A percentile compares a stretch with the other conserved stretches of the same genome.
phyloP scores from a whole-genome alignment of 2,888 invertebrate genomes.

The Drosophila falleni region DNA sequence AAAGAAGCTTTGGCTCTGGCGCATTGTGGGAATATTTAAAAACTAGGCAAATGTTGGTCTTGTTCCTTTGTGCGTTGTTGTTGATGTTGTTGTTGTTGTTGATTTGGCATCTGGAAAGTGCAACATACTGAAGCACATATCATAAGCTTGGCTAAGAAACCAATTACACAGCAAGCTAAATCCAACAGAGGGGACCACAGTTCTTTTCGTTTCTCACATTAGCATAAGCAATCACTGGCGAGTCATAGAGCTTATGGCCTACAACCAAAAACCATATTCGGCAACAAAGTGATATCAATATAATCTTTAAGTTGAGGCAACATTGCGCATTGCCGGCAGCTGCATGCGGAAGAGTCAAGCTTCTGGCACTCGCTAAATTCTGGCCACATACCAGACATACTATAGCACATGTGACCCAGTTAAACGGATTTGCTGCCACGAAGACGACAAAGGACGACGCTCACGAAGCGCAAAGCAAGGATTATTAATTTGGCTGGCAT shows the following conservation, averaged over 20 bases:
- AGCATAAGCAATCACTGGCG: constrained; percentile 24
- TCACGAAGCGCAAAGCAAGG: constrained; percentile 36
- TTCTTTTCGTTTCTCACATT: constrained; percentile 7
- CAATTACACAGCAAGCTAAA: constrained; percentile 18
- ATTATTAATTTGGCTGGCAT: constrained; percentile 73
- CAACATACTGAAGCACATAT: constrained; percentile 36
- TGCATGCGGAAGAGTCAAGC: constrained; percentile 38
- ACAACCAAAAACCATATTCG: constrained; percentile 32
- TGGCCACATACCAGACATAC: constrained; percentile 5
- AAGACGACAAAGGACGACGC: constrained; percentile 21
- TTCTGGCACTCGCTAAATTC: constrained; percentile 17
- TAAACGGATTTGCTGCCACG: constrained; percentile 53
- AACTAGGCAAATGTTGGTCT: constrained; percentile 55
- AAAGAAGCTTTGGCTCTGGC: constrained; percentile 5
- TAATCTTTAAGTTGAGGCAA: constrained; percentile 6
- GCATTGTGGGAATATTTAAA: constrained; percentile 68
- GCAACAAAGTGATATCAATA: constrained; percentile 41
- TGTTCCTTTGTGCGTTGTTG: constrained; percentile 24
- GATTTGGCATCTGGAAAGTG: constrained; percentile 38
- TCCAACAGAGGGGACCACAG: constrained; percentile 16
- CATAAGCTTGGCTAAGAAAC: constrained; percentile 45
- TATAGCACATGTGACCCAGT: constrained; percentile 73
- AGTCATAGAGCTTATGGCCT: constrained; percentile 11
- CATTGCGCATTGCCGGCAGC: constrained; percentile 46
- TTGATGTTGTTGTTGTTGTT: constrained; percentile 9